Conservation (phyloP, 2,113 vertebrate genomes). For the Pelmatolapia mariae region DNA sequence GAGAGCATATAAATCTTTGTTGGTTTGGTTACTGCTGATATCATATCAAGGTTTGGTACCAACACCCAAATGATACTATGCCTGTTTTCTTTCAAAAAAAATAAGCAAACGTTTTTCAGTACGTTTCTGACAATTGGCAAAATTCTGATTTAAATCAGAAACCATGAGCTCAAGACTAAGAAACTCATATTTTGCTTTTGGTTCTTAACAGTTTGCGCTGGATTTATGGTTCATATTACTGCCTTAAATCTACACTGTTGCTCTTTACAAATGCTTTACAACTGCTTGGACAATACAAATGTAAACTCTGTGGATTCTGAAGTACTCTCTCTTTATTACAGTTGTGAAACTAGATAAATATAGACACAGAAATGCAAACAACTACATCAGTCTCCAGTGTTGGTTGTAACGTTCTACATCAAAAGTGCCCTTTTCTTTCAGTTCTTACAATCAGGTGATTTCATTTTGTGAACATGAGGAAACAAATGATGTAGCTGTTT, state of each 20-base stretch:
- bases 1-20: neutral
- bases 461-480: neutral
- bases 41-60: neutral
- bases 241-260: neutral
- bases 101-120: neutral
- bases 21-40: neutral
- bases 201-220: neutral
- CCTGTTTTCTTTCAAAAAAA: neutral
- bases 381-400: neutral
- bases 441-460: neutral
- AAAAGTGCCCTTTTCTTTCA: neutral
- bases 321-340: neutral
- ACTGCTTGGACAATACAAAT: neutral
- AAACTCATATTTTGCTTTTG: neutral
- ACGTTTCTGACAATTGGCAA: neutral
- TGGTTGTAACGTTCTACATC: neutral
- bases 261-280: neutral
- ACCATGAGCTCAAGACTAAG: neutral
- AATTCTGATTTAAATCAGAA: neutral
- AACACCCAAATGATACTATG: neutral
- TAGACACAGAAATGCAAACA: neutral
- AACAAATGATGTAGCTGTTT: neutral
- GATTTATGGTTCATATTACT: neutral
- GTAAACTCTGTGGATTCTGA: neutral
- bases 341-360: neutral